Percentiles rank a stretch among this genome's conserved stretches.
phyloP scores from a whole-genome alignment of 1,140 invertebrate species.

The Papilio aristodemus region DNA sequence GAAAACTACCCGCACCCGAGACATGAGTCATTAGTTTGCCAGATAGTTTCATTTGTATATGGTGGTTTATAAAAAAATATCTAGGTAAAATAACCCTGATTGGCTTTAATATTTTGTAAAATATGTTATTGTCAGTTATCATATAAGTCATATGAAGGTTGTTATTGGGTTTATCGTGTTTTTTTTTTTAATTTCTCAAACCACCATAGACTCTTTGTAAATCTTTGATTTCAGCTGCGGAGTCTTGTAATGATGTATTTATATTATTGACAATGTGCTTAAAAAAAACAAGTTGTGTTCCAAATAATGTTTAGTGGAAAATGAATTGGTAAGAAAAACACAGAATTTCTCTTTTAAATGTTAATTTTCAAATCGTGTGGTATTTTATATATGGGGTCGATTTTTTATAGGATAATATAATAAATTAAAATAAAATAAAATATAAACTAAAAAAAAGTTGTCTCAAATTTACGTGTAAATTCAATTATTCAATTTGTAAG shows the following conservation, averaged over 20 bases:
- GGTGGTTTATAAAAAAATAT: conserved; percentile 42
- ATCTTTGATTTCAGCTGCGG: conserved; percentile 63
- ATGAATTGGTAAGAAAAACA: conserved; percentile 62
- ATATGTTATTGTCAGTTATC: too few species aligned
- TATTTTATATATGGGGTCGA: not conserved
- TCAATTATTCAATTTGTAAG: too few species aligned
- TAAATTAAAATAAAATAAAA: not conserved
- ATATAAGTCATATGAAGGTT: too few species aligned
- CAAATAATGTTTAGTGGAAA: conserved; percentile 55
- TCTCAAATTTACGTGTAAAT: too few species aligned
- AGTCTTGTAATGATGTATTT: conserved; percentile 47
- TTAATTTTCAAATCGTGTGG: conserved; percentile 10
- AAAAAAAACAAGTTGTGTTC: conserved; percentile 45
- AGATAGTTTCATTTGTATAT: conserved; percentile 54
- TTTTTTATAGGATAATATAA: not conserved
- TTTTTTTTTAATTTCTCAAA: conserved; percentile 18
- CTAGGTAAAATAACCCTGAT: not conserved
- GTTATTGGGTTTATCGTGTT: not conserved
- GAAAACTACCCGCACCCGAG: conserved; percentile 40
- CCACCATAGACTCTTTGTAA: conserved; percentile 52
- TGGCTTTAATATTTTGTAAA: not conserved
- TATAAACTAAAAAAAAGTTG: not conserved
- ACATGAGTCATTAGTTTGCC: conserved; percentile 43
- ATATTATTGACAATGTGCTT: conserved; percentile 54
- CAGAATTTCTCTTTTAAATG: conserved; percentile 6